phyloP scores from a whole-genome alignment of 2,888 invertebrate genomes.

The Ypsolopha scabrella region DNA sequence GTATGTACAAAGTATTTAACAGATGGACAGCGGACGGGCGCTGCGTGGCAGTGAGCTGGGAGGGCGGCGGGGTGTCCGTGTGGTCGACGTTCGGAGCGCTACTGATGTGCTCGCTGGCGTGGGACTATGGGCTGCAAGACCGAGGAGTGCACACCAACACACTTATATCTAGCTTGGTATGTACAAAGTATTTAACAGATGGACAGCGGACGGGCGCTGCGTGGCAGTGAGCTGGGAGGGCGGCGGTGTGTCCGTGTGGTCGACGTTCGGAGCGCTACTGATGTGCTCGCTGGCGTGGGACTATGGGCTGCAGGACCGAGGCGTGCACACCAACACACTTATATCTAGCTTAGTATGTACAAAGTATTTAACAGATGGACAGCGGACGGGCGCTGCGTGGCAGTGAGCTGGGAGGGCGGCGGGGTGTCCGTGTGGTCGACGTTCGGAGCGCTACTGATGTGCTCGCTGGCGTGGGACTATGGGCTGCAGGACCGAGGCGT shows the following conservation, averaged over 20 bases:
- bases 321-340: slow-evolving; percentile 78
- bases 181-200: slow-evolving; percentile 44
- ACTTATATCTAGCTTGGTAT: slow-evolving; percentile 76
- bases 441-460: slow-evolving; percentile 94
- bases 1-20: slow-evolving; percentile 38
- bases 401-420: slow-evolving; percentile 90
- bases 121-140: slow-evolving; percentile 90
- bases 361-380: slow-evolving; percentile 70
- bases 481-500: slow-evolving; percentile 80
- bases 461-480: slow-evolving; percentile 90
- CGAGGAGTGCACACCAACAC: slow-evolving; percentile 78
- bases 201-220: slow-evolving; percentile 82
- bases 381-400: slow-evolving; percentile 83
- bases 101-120: slow-evolving; percentile 87
- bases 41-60: slow-evolving; percentile 88
- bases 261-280: slow-evolving; percentile 96
- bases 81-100: slow-evolving; percentile 99
- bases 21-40: slow-evolving; percentile 84
- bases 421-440: slow-evolving; percentile 97
- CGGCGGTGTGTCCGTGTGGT: slow-evolving; percentile 95
- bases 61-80: slow-evolving; percentile 89
- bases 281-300: slow-evolving; percentile 92
- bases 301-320: slow-evolving; percentile 83
- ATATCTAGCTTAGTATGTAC: slow-evolving; percentile 74
- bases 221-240: slow-evolving; percentile 90